Percentiles rank a stretch among this genome's conserved stretches.
Conservation (phyloP, 2,888 invertebrate genomes). For the Himalopsyche tibetana region DNA sequence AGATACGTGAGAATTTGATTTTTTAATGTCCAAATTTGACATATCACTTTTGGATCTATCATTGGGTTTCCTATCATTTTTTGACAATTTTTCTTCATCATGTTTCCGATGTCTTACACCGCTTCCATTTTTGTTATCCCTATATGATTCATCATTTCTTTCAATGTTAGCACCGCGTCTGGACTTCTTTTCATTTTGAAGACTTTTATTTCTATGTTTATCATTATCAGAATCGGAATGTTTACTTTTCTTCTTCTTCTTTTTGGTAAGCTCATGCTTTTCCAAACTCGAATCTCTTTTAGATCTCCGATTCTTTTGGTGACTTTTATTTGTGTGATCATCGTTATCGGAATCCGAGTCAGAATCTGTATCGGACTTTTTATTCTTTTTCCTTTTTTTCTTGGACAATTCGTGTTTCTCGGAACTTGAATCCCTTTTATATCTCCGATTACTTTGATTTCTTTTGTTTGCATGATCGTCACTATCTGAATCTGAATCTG, state of each 20-base stretch:
- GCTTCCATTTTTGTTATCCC: slow-evolving; percentile 35
- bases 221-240: slow-evolving; percentile 48
- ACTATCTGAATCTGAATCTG: slow-evolving; percentile 66
- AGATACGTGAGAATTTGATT: not conserved
- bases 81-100: slow-evolving; percentile 8
- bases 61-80: slow-evolving; percentile 46
- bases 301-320: slow-evolving; percentile 69
- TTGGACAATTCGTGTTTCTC: slow-evolving; percentile 67
- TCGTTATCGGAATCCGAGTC: slow-evolving; percentile 66
- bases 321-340: slow-evolving; percentile 67
- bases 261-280: slow-evolving; percentile 67
- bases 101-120: slow-evolving; percentile 6
- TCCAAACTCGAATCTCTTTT: slow-evolving; percentile 70
- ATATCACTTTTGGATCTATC: slow-evolving; percentile 45
- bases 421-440: slow-evolving; percentile 71
- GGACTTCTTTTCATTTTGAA: slow-evolving; percentile 45
- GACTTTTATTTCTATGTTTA: slow-evolving; percentile 50
- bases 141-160: slow-evolving; percentile 32
- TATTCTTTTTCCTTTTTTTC: slow-evolving; percentile 66
- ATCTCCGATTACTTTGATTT: slow-evolving; percentile 69
- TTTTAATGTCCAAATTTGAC: slow-evolving; percentile 11
- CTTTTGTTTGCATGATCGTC: slow-evolving; percentile 67
- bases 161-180: slow-evolving; percentile 11
- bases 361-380: slow-evolving; percentile 64
- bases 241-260: slow-evolving; percentile 66